phyloP scores from a whole-genome alignment of 2,113 vertebrate species.

The Taxidea taxus region DNA sequence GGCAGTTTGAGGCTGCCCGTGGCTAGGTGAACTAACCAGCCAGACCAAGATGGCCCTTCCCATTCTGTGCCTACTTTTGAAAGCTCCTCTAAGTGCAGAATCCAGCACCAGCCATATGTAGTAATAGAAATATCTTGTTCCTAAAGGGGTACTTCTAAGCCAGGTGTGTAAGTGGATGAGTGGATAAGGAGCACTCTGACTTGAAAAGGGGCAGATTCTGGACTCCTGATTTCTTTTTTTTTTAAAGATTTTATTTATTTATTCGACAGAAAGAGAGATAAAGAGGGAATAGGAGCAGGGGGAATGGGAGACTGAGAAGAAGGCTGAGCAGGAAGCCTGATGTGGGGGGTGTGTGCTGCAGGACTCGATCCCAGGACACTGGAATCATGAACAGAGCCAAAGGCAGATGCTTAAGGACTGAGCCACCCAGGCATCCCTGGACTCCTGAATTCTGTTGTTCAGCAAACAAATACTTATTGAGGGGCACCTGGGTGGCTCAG shows the following conservation, averaged over 20 bases:
- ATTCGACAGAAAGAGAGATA: too few relatives aligned
- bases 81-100: constrained; percentile 28
- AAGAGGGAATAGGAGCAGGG: too few relatives aligned
- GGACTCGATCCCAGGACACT: too few relatives aligned
- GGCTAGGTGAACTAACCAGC: background rate
- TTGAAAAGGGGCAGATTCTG: background rate
- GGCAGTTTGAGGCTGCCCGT: background rate
- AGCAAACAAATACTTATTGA: background rate
- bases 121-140: constrained; percentile 12
- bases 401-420: too few relatives aligned
- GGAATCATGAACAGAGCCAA: too few relatives aligned
- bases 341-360: too few relatives aligned
- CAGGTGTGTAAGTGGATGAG: constrained; percentile 16
- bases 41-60: background rate
- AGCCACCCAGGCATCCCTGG: background rate
- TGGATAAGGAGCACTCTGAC: constrained; percentile 42
- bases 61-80: constrained; percentile 34
- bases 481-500: too few relatives aligned
- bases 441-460: constrained; percentile 11
- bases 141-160: background rate
- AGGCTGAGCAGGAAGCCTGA: too few relatives aligned
- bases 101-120: background rate
- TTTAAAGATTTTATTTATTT: too few relatives aligned
- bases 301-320: too few relatives aligned
- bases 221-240: background rate